These are phyloP conservation scores for Eristalinus sepulchralis DNA, from an alignment of 2,888 invertebrate genomes.

Conservation along the genomic window DNA sequence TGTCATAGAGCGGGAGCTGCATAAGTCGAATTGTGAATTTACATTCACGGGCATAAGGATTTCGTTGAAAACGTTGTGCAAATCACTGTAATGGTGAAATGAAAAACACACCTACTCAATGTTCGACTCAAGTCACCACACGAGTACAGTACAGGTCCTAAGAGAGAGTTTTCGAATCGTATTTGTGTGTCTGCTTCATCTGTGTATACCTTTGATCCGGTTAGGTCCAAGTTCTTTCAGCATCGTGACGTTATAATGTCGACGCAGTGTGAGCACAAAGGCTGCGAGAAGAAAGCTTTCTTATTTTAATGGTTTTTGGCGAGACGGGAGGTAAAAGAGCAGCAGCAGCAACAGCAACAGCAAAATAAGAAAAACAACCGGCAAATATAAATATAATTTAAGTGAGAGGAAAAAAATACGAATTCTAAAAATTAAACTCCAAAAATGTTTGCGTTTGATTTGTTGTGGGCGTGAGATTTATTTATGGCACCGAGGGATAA, in stretches of 20 bases:
- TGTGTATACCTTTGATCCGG: background rate
- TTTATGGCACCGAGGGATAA: background rate
- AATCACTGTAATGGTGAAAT: conserved; percentile 1
- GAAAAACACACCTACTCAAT: background rate
- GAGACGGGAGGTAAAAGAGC: background rate
- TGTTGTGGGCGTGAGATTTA: background rate
- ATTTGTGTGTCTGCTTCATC: no score
- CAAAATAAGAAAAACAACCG: background rate
- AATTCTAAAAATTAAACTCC: conserved; percentile 7
- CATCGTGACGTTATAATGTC: conserved; percentile 22
- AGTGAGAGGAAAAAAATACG: background rate
- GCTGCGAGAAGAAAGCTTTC: background rate
- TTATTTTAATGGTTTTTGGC: background rate
- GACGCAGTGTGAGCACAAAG: conserved; percentile 13
- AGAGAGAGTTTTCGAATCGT: background rate
- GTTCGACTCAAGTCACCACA: background rate
- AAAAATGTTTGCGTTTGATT: background rate
- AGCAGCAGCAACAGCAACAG: background rate
- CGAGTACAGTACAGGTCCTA: background rate
- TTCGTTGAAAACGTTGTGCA: background rate
- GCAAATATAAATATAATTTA: conserved; percentile 3
- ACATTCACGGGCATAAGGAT: conserved; percentile 13
- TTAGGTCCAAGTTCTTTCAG: background rate
- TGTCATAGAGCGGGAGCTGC: conserved; percentile 6
- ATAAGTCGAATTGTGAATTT: conserved; percentile 31